phyloP scores from a whole-genome alignment of 2,888 invertebrate species.

The Ecdyonurus torrentis region DNA sequence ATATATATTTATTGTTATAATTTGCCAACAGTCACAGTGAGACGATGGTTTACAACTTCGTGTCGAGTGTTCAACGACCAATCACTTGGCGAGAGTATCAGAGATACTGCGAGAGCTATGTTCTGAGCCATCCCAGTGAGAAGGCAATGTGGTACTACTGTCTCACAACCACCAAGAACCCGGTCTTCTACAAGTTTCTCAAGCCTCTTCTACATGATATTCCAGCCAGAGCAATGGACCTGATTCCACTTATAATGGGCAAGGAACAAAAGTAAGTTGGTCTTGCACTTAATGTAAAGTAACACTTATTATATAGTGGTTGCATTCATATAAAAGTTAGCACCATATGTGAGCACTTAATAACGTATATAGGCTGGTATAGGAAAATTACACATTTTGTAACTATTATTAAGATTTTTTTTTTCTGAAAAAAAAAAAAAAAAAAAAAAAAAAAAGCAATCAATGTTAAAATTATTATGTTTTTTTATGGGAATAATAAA shows the following conservation, averaged over 20 bases:
- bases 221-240: slow-evolving; percentile 5
- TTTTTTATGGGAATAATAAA: too few relatives aligned
- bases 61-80: slow-evolving; percentile 34
- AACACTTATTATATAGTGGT: not conserved
- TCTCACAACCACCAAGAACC: slow-evolving; percentile 20
- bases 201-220: slow-evolving; percentile 2
- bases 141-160: slow-evolving; percentile 24
- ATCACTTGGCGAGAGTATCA: slow-evolving; percentile 34
- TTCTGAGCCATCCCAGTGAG: slow-evolving; percentile 2
- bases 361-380: too few relatives aligned
- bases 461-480: too few relatives aligned
- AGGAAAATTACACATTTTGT: too few relatives aligned
- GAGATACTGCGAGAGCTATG: slow-evolving; percentile 15
- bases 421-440: too few relatives aligned
- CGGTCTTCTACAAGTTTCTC: slow-evolving; percentile 1
- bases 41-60: slow-evolving; percentile 34
- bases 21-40: not conserved
- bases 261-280: slow-evolving; percentile 4
- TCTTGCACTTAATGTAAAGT: not conserved
- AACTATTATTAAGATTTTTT: too few relatives aligned
- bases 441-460: too few relatives aligned
- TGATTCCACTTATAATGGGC: slow-evolving; percentile 3
- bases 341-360: too few relatives aligned
- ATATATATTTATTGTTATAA: too few relatives aligned
- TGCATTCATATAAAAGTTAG: too few relatives aligned